These are phyloP conservation scores for Drosophila stalkeri DNA, from an alignment of 2,888 invertebrate species.

Conservation along the genomic window DNA sequence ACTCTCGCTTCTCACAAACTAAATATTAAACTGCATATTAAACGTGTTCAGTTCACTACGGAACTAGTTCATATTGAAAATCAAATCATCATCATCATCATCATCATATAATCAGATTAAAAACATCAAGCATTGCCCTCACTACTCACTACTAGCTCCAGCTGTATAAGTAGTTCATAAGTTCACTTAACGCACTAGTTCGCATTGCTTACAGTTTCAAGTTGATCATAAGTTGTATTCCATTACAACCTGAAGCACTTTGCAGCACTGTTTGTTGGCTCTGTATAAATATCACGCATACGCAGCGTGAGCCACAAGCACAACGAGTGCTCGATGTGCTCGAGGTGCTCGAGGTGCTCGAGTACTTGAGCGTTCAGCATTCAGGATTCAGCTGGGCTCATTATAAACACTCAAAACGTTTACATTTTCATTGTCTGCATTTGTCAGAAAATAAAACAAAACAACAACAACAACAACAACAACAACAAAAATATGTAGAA, in stretches of 20 bases:
- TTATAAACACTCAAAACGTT: slow-evolving; percentile 54
- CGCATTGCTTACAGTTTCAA: neutral
- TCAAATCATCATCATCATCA: no score
- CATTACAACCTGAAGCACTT: slow-evolving; percentile 5
- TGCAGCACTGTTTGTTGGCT: neutral
- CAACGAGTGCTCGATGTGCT: neutral
- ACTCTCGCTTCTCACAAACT: no score
- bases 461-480: neutral
- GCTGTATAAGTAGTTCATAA: no score
- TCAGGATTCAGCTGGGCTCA: slow-evolving; percentile 29
- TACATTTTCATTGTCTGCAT: slow-evolving; percentile 56
- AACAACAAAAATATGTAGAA: no score
- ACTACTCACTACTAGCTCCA: no score
- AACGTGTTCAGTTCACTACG: no score
- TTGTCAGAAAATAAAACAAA: slow-evolving; percentile 21
- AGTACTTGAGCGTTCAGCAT: slow-evolving; percentile 9
- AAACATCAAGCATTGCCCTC: no score
- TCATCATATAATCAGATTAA: no score
- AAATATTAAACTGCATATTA: no score
- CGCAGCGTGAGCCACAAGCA: slow-evolving; percentile 34
- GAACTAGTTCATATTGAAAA: neutral
- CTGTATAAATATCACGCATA: slow-evolving; percentile 36
- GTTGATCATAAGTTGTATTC: neutral
- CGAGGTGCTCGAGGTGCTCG: slow-evolving; percentile 8
- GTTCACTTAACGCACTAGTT: no score